Conservation (phyloP, 2,888 invertebrate species). For the Rhaphigaster nebulosa region DNA sequence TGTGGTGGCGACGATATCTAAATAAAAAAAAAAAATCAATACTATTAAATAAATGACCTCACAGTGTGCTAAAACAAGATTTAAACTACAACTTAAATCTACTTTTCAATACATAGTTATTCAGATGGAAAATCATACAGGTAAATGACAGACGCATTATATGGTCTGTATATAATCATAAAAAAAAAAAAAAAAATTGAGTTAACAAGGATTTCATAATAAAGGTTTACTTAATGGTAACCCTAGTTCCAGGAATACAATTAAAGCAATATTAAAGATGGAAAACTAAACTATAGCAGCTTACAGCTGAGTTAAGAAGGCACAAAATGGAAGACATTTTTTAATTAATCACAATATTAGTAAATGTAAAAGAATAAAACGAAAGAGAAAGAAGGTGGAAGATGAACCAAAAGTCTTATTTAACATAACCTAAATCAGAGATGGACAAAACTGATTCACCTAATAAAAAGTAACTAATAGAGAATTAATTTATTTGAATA, state of each 20-base stretch:
- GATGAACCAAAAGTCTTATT: background rate
- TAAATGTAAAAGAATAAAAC: background rate
- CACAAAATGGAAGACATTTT: background rate
- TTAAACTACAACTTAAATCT: background rate
- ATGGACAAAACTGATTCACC: no score
- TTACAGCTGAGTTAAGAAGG: background rate
- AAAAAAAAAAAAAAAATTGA: background rate
- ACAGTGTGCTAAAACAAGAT: background rate
- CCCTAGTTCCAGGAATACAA: background rate
- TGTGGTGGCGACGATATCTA: no score
- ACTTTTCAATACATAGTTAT: background rate
- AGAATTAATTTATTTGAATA: no score
- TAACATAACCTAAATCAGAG: no score
- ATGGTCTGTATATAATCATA: background rate
- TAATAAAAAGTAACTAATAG: no score
- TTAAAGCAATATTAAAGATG: background rate
- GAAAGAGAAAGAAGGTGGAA: background rate
- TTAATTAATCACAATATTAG: background rate
- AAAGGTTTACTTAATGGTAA: background rate
- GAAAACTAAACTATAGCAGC: background rate
- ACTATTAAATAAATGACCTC: background rate
- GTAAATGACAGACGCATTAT: background rate
- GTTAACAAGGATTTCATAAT: background rate
- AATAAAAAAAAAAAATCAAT: no score
- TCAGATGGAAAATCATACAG: background rate